phyloP scores from a whole-genome alignment of 2,888 invertebrate species.

The Dicyrtoma fusca region DNA sequence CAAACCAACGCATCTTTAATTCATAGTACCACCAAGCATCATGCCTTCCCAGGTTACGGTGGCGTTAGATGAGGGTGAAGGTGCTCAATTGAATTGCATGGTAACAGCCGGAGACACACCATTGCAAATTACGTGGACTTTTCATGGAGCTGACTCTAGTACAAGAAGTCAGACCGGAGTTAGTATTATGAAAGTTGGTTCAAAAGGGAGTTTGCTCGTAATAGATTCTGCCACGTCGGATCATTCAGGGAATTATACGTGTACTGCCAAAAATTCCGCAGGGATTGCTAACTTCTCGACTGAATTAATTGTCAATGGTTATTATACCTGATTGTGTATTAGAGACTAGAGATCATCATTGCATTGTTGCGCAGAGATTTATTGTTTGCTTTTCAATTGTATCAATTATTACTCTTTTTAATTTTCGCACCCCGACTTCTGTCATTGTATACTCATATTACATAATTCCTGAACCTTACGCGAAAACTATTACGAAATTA shows the following conservation, averaged over 20 bases:
- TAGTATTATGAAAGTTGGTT: conserved; percentile 62
- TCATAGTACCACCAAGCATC: conserved; percentile 53
- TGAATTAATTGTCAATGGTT: conserved; percentile 54
- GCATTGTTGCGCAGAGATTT: not conserved
- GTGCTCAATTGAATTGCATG: conserved; percentile 72
- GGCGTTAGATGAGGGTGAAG: conserved; percentile 75
- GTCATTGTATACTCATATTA: too few species aligned
- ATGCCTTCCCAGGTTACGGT: conserved; percentile 57
- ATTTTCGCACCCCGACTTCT: too few species aligned
- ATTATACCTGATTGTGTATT: conserved; percentile 44
- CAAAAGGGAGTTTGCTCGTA: conserved; percentile 66
- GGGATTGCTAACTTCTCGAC: conserved; percentile 63
- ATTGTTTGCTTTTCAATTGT: too few species aligned
- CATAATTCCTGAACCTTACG: too few species aligned
- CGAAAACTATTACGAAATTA: too few species aligned
- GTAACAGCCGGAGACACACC: conserved; percentile 79
- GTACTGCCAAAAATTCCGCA: conserved; percentile 72
- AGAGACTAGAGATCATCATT: too few species aligned
- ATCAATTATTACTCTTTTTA: too few species aligned
- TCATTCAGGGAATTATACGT: conserved; percentile 65
- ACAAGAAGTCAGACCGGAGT: conserved; percentile 62
- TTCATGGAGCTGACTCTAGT: conserved; percentile 67
- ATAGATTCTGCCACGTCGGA: conserved; percentile 61
- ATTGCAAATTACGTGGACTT: conserved; percentile 74
- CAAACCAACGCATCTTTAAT: conserved; percentile 8